Evolutionary conservation across 92 coral and sea anemone genomes (phyloP), one percentile per base, ranked within the genome.

Genomic region (Galaxea fascicularis): DNA sequence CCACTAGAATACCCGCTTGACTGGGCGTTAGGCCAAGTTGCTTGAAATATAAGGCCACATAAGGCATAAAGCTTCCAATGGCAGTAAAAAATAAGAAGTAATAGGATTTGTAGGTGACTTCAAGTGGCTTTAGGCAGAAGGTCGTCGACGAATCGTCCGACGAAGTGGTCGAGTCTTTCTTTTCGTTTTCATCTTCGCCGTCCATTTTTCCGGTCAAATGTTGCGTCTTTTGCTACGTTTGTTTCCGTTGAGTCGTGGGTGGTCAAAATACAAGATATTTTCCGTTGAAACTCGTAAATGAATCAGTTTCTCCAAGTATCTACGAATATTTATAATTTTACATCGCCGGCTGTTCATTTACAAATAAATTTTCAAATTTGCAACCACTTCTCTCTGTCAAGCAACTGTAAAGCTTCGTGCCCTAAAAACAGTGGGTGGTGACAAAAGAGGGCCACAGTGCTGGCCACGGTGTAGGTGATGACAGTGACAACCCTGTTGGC

Each of bases 11-110:
- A 31, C 89, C 92, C 16, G 84, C 83, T 4, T 89, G 76, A 4
- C 75, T 89, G 11, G 92, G 78, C 45, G 63, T 65, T 0, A 89
- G 69, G 8, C 92, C 92, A 64, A 85, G 82, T 53, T 89, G 82
- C 35, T 89, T 89, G 22, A 84, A 79, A 28, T 76, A 89, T 56
- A 89, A 64, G 22, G 89, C 60, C 71, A 84, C 39, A 41, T 71
- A 89, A 6, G 83, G 77, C 6, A 67, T 7, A 25, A 80, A 68
- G 21, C 87, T 65, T 25, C 91, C 91, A 68, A 83, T 58, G 63
- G 88, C 85, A 31, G 75, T 44, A 56, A 35, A 88, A 22, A 76
- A 54, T 10, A 67, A 45, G 21, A 82, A 77, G 63, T 9, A 83
- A 12, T 76, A 73, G 20, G 30, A 60, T 53, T 79, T 79, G 20